Conservation (phyloP, 2,888 invertebrate genomes). For the Drosophila koepferae region DNA sequence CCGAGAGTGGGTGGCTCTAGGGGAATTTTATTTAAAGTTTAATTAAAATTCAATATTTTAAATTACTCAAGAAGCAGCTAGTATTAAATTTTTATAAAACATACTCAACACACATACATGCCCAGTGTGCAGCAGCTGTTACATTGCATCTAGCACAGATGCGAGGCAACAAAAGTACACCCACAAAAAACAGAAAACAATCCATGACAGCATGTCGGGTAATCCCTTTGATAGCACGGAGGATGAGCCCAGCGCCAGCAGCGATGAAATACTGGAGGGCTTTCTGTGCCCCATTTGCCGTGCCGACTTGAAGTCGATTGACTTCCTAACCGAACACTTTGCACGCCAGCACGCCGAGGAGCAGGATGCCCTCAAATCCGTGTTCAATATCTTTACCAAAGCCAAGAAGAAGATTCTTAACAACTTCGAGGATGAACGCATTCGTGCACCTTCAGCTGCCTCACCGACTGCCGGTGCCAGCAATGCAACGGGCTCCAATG, state of each 20-base stretch:
- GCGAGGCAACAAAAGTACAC: constrained; percentile 44
- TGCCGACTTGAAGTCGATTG: constrained; percentile 93
- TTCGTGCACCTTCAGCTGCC: constrained; percentile 17
- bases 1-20: constrained; percentile 24
- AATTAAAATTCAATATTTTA: constrained; percentile 28
- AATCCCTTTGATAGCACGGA: constrained; percentile 82
- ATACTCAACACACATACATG: not conserved
- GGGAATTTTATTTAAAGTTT: constrained; percentile 46
- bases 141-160: not conserved
- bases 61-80: not conserved
- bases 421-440: constrained; percentile 89
- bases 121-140: not conserved
- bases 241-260: constrained; percentile 82
- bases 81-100: not conserved
- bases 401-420: constrained; percentile 94
- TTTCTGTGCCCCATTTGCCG: constrained; percentile 98
- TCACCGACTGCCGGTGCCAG: constrained; percentile 9
- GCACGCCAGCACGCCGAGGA: constrained; percentile 95
- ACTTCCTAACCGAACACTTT: constrained; percentile 94
- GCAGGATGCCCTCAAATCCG: constrained; percentile 91
- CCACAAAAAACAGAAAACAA: constrained; percentile 40
- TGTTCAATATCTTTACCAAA: constrained; percentile 92
- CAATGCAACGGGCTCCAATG: constrained; percentile 20
- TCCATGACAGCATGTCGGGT: constrained; percentile 53
- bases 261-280: constrained; percentile 92